Evolutionary conservation across 1,140 invertebrate genomes (phyloP).

Genomic region (Watersipora subatra): DNA sequence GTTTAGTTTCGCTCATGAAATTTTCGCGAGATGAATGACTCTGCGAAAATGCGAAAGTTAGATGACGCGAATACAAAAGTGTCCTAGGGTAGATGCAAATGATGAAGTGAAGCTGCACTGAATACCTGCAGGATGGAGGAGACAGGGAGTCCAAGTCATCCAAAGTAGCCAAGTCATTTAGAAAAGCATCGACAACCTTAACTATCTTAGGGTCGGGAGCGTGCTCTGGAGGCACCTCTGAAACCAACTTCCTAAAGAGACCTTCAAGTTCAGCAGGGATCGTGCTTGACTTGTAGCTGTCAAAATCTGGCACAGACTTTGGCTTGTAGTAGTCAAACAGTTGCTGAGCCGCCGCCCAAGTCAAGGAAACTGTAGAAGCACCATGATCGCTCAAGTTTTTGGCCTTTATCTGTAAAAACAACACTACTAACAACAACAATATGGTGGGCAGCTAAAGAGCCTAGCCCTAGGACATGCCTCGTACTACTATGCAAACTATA

Average conservation of each 20-base stretch:
- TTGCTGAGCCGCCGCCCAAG: slow-evolving; percentile 60
- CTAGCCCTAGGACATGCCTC: too few species aligned
- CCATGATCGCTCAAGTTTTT: slow-evolving; percentile 63
- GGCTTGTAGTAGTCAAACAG: slow-evolving; percentile 74
- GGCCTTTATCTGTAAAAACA: slow-evolving; percentile 40
- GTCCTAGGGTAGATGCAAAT: too few species aligned
- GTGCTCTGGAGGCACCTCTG: neutral
- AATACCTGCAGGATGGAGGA: too few species aligned
- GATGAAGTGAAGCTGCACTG: too few species aligned
- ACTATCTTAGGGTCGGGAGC: neutral
- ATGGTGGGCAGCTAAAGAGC: too few species aligned
- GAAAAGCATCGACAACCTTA: neutral
- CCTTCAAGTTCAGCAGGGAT: slow-evolving; percentile 46
- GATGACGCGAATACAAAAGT: too few species aligned
- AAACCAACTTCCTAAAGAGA: neutral
- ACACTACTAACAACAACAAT: too few species aligned
- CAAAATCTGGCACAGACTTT: slow-evolving; percentile 63
- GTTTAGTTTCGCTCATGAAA: too few species aligned
- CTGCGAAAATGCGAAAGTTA: too few species aligned
- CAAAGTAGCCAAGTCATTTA: neutral
- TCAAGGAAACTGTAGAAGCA: slow-evolving; percentile 51
- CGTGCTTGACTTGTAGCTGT: slow-evolving; percentile 56
- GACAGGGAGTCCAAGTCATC: neutral
- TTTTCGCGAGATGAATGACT: too few species aligned
- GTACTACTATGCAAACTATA: too few species aligned